A percentile compares a stretch with the other conserved stretches of the same genome.
Conservation (phyloP, 2,797 vertebrate genomes). For the Petrocephalus schoutedeni region DNA sequence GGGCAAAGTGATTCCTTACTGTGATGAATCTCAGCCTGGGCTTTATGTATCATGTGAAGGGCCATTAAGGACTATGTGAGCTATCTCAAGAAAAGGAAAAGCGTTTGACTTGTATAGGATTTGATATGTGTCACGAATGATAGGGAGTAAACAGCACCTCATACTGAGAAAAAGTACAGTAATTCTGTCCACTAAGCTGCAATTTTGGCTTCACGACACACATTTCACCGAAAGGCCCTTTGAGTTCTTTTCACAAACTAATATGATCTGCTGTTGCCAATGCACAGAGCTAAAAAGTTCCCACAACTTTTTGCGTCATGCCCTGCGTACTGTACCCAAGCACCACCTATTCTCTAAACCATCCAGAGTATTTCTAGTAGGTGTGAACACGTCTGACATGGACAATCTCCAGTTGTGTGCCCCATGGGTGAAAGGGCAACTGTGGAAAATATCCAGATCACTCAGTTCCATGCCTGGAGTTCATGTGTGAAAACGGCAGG, state of each 20-base stretch:
- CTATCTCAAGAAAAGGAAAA: not conserved
- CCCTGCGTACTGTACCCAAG: too few relatives aligned
- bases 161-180: not conserved
- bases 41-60: not conserved
- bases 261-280: not conserved
- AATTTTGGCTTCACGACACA: slow-evolving; percentile 11
- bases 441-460: too few relatives aligned
- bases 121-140: not conserved
- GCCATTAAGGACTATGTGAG: not conserved
- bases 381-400: too few relatives aligned
- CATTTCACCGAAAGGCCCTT: not conserved
- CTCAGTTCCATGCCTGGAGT: too few relatives aligned
- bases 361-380: too few relatives aligned
- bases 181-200: not conserved
- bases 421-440: too few relatives aligned
- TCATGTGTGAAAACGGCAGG: too few relatives aligned
- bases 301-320: too few relatives aligned
- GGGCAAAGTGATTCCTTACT: not conserved
- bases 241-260: not conserved
- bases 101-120: not conserved
- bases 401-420: too few relatives aligned
- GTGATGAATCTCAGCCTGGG: not conserved
- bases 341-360: too few relatives aligned
- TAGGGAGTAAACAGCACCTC: not conserved
- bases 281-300: not conserved